Base-by-base conservation (phyloP, 2,888 invertebrate genomes). In the Kryphioiulus occultus region DNA sequence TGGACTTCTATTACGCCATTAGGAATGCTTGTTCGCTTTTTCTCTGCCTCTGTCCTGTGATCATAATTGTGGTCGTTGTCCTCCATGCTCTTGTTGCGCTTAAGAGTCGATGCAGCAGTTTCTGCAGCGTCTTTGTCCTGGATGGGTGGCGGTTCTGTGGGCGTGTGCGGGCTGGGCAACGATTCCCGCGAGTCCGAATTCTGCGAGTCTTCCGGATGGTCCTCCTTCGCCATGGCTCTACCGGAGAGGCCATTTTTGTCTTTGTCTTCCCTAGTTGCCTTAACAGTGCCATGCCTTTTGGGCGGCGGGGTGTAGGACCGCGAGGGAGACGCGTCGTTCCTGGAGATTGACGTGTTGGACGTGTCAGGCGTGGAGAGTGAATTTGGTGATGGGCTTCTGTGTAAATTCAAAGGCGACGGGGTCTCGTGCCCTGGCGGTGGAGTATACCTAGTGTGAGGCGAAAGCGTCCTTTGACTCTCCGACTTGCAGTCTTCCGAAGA, bases 401-500 rank as follows among this genome's bases (percentile, higher is more conserved):
- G 68, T 26, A 68, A n/a, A 26, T 68, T 68, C 22, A 26, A 68
- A 68, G 68, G 68, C 68, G n/a, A n/a, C n/a, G 26, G 68, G 68
- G 68, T 22, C 26, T 68, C 68, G 68, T 26, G 68, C 26, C 68
- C 68, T 26, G 22, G 68, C 53, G 53, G n/a, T 26, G 68, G 68
- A 68, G 68, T 68, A 68, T 68, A 68, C 68, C 68, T 68, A 26
- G 26, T 68, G 68, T 68, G 68, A 22, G 68, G 26, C 26, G 68
- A 68, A 26, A 68, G 68, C 68, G 68, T 68, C 68, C 68, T 68
- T 26, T 68, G 68, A 22, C 68, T 22, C 2, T 68, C 68, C 26
- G 68, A 68, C 68, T 68, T 68, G 68, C 68, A 68, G 68, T 68
- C 68, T 12, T 68, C 68, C n/a, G 68, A 10, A 26, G 68, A 68